A percentile compares a stretch with the other conserved stretches of the same genome.
Conservation (phyloP, 2,113 vertebrate species). For the Grus americana region DNA sequence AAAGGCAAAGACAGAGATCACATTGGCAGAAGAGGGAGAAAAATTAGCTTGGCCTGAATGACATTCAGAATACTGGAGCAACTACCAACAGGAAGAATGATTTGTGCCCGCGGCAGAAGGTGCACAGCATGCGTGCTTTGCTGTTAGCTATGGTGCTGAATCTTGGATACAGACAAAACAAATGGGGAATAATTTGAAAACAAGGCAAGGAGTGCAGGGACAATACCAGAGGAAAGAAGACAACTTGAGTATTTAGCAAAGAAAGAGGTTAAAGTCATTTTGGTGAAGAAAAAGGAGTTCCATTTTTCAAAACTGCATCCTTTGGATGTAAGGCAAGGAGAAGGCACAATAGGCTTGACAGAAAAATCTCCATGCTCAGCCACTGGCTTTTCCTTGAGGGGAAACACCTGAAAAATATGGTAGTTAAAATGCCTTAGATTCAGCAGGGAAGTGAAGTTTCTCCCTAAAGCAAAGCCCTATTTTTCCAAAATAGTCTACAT, state of each 20-base stretch:
- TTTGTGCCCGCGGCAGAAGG: conserved; percentile 9
- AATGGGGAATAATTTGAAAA: background rate
- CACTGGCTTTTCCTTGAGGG: background rate
- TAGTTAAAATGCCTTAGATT: background rate
- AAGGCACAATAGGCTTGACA: background rate
- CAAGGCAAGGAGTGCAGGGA: background rate
- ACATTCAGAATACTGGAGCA: background rate
- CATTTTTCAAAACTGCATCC: background rate
- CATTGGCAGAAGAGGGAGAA: background rate
- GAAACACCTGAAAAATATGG: background rate
- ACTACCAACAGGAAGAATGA: background rate
- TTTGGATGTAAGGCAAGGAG: background rate
- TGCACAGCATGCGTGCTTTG: background rate
- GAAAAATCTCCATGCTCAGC: background rate
- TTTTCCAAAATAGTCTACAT: background rate
- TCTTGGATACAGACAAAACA: background rate
- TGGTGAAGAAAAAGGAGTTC: background rate
- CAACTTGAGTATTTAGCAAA: background rate
- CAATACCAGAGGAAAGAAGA: background rate
- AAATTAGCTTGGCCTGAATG: background rate
- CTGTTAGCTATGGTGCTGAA: background rate
- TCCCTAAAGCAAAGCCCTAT: background rate
- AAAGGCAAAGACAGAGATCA: background rate
- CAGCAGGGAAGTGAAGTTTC: background rate
- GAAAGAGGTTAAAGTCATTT: background rate